Evolutionary conservation across 2,888 invertebrate species (phyloP).

Genomic region (Stenolophus ochropezus): DNA sequence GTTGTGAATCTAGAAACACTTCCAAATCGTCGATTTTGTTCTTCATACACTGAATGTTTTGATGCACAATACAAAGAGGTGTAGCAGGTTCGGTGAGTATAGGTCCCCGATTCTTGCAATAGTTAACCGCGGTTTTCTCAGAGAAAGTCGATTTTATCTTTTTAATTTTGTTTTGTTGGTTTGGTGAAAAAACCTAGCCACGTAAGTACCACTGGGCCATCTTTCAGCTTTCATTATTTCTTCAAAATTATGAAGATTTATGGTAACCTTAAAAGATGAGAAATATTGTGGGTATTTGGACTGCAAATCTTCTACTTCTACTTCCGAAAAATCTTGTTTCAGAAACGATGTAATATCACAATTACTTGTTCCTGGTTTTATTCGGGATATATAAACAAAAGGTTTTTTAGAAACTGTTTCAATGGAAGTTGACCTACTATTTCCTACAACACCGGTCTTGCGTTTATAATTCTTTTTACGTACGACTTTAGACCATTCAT

Average conservation of each 20-base stretch:
- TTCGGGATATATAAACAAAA: conserved; percentile 33
- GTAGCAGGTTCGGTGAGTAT: no score
- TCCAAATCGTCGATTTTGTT: no score
- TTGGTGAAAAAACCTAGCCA: not conserved
- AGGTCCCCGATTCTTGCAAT: no score
- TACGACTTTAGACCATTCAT: no score
- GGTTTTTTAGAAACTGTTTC: conserved; percentile 37
- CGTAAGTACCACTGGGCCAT: not conserved
- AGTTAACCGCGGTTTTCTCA: no score
- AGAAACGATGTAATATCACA: conserved; percentile 16
- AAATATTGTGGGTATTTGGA: no score
- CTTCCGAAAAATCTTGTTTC: conserved; percentile 36
- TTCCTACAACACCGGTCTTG: no score
- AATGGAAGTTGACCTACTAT: not conserved
- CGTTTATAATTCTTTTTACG: no score
- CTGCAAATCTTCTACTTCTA: conserved; percentile 28
- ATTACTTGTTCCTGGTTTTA: conserved; percentile 21
- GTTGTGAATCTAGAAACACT: not conserved
- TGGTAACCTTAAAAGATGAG: no score
- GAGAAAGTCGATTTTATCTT: no score
- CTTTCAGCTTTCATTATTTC: not conserved
- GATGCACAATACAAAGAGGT: no score
- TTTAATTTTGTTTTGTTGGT: not conserved
- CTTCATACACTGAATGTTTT: no score
- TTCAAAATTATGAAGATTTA: not conserved